phyloP scores from a whole-genome alignment of 2,888 invertebrate species.

The Adineta ricciae region DNA sequence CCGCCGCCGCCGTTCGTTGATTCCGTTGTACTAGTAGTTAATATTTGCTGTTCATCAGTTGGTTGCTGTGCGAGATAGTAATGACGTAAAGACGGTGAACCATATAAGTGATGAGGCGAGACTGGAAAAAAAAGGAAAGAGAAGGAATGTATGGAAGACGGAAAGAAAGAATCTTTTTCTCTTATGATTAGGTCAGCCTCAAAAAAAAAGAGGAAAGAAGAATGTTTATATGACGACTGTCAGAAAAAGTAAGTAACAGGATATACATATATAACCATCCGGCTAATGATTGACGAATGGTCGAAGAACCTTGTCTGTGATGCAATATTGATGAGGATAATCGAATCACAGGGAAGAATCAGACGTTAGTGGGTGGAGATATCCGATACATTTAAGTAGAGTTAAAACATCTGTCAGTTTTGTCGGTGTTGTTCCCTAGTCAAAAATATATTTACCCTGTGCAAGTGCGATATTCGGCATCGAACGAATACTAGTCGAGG shows the following conservation, averaged over 20 bases:
- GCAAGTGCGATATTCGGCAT: not conserved
- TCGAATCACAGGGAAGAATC: not conserved
- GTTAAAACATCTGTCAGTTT: not conserved
- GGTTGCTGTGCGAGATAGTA: not conserved
- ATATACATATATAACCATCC: not conserved
- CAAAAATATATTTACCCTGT: not conserved
- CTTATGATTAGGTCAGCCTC: not conserved
- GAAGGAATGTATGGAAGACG: not conserved
- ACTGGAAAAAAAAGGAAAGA: not conserved
- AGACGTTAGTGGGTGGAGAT: not conserved
- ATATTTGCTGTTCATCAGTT: not conserved
- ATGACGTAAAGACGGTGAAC: not conserved
- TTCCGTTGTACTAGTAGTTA: not conserved
- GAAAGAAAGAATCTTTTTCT: not conserved
- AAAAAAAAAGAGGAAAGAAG: not conserved
- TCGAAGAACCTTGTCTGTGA: not conserved
- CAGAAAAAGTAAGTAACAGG: not conserved
- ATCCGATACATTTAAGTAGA: too few species aligned
- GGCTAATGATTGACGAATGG: not conserved
- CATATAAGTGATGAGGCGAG: not conserved
- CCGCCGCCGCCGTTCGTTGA: too few species aligned
- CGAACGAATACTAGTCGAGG: not conserved
- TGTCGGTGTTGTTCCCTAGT: not conserved
- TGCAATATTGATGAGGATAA: not conserved
- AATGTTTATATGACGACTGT: not conserved